Percentiles rank a stretch among this genome's conserved stretches.
phyloP scores from a whole-genome alignment of 2,113 vertebrate genomes.

The Acanthisitta chloris region DNA sequence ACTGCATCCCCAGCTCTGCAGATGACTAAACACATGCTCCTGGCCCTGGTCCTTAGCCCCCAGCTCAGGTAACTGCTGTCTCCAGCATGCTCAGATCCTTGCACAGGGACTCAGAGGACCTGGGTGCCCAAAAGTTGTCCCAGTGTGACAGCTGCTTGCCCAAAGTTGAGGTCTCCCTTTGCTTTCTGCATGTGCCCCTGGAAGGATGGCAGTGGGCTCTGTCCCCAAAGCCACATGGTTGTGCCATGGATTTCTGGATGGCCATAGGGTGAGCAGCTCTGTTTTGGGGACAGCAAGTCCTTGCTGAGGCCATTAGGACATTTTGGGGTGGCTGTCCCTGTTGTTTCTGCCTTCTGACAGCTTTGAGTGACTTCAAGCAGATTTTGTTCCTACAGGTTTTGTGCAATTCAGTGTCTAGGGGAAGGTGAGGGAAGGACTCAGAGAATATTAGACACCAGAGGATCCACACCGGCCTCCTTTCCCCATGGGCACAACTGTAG shows the following conservation, averaged over 20 bases:
- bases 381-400: not conserved
- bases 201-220: not conserved
- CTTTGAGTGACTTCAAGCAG: not conserved
- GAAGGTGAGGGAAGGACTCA: not conserved
- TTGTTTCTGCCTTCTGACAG: accelerated
- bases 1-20: not conserved
- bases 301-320: not conserved
- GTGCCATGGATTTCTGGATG: not conserved
- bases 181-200: accelerated
- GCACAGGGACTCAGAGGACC: not conserved
- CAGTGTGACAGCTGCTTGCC: not conserved
- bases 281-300: not conserved
- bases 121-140: not conserved
- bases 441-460: not conserved
- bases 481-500: not conserved
- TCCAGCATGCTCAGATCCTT: not conserved
- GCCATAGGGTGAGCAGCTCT: accelerated
- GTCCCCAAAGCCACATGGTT: accelerated
- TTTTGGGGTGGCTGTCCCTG: not conserved
- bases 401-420: accelerated
- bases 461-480: not conserved
- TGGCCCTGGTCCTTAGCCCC: not conserved
- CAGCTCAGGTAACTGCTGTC: not conserved
- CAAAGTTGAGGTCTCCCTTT: not conserved
- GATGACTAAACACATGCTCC: accelerated